phyloP scores from a whole-genome alignment of 2,888 invertebrate species.

The Allacma fusca region DNA sequence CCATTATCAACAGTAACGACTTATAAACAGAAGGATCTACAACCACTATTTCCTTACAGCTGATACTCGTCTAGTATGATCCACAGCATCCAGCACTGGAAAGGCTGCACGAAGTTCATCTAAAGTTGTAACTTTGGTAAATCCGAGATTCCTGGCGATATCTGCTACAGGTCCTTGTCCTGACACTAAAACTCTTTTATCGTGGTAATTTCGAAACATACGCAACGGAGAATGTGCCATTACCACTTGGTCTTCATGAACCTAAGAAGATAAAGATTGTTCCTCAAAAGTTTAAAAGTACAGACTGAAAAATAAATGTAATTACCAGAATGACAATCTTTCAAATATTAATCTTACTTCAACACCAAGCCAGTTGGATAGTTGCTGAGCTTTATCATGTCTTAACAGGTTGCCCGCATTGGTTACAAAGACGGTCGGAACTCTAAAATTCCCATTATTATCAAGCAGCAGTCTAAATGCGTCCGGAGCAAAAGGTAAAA shows the following conservation, averaged over 20 bases:
- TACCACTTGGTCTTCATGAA: slow-evolving; percentile 71
- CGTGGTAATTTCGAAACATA: slow-evolving; percentile 71
- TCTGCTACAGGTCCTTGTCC: slow-evolving; percentile 69
- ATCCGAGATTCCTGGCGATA: slow-evolving; percentile 71
- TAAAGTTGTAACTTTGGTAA: slow-evolving; percentile 69
- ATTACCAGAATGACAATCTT: slow-evolving; percentile 8
- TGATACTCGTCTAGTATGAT: slow-evolving; percentile 65
- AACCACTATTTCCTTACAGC: slow-evolving; percentile 63
- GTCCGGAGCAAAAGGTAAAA: slow-evolving; percentile 70
- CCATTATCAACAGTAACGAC: not conserved
- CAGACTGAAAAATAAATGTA: not conserved
- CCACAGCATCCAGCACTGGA: slow-evolving; percentile 72
- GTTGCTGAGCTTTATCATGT: slow-evolving; percentile 69
- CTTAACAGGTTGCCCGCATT: slow-evolving; percentile 72
- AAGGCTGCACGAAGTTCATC: slow-evolving; percentile 69
- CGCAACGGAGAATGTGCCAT: slow-evolving; percentile 73
- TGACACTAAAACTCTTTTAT: slow-evolving; percentile 71
- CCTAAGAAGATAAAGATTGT: slow-evolving; percentile 62
- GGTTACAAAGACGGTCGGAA: slow-evolving; percentile 73
- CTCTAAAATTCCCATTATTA: slow-evolving; percentile 68
- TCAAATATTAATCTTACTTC: slow-evolving; percentile 64
- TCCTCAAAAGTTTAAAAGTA: not conserved
- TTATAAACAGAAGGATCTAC: too few species aligned
- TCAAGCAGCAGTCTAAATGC: slow-evolving; percentile 67
- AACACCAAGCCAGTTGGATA: slow-evolving; percentile 70